phyloP scores from a whole-genome alignment of 2,113 vertebrate species.

The Cololabis saira region DNA sequence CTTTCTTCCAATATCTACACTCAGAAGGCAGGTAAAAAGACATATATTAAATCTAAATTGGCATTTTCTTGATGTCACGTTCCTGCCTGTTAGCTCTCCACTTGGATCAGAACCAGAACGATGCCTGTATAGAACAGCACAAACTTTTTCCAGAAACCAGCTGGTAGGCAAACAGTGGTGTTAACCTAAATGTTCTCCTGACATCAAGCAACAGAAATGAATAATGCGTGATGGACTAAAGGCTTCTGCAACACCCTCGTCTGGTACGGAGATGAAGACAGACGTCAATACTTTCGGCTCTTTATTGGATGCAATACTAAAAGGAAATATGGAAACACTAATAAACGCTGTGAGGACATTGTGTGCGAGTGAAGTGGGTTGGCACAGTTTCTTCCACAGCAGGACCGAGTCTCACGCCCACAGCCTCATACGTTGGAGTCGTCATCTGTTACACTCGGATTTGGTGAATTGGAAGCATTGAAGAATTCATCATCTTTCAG shows the following conservation, averaged over 20 bases:
- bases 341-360: constrained; percentile 14
- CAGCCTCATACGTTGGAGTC: constrained; percentile 89
- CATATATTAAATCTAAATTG: constrained; percentile 72
- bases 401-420: constrained; percentile 47
- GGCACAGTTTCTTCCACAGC: constrained; percentile 72
- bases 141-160: constrained; percentile 86
- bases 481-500: constrained; percentile 97
- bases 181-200: constrained; percentile 64
- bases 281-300: constrained; percentile 55
- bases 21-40: constrained; percentile 52
- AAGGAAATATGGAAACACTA: constrained; percentile 24
- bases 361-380: constrained; percentile 36
- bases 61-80: constrained; percentile 18
- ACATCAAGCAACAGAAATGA: constrained; percentile 40
- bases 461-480: constrained; percentile 88
- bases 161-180: constrained; percentile 80
- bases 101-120: constrained; percentile 39
- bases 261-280: constrained; percentile 9
- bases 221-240: constrained; percentile 47
- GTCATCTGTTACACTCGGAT: constrained; percentile 90
- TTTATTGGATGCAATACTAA: constrained; percentile 42
- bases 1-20: constrained; percentile 22
- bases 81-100: constrained; percentile 45
- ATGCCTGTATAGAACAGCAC: constrained; percentile 47
- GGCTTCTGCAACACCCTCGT: neutral